Evolutionary conservation across 2,113 vertebrate species (phyloP), one percentile per base, ranked within the genome.

Genomic region (Empidonax alnorum): DNA sequence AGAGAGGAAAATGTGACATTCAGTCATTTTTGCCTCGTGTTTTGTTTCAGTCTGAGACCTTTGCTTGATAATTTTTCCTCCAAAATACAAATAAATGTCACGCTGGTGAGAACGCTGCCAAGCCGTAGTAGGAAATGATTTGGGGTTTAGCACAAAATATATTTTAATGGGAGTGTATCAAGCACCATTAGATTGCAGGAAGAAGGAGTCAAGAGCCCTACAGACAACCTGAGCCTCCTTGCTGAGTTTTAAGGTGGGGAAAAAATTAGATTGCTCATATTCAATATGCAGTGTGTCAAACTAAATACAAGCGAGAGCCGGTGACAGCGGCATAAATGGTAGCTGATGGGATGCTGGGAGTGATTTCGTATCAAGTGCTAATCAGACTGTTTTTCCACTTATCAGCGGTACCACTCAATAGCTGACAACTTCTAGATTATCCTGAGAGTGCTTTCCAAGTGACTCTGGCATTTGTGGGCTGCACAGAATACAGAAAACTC

Each of bases 361-460:
- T 68, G 67, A 87, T 94, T 93, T 91, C 87, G 24, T 52, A 84
- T 89, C 89, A 74, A 82, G 42, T 65, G 69, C 68, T 77, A 66
- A 85, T 92, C 88, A 91, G 62, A 2, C 49, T 88, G 69, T 37
- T 93, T 84, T 87, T 59, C 59, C 30, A 22, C 59, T 87, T 66
- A 44, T 7, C 82, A 79, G 73, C 6, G 1, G 67, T 24, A 49
- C 15, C 47, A 27, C 49, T 82, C 75, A 33, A 33, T 71, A 93
- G 69, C 61, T 92, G 90, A 77, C 71, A 90, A 56, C 78, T 91
- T 81, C 56, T 87, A 86, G 61, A 33, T 86, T 50, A 59, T 59
- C 88, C 24, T 15, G 33, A 63, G 58, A 10, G 37, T 86, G n/a
- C 7, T 91, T 88, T 67, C 30, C 73, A 53, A 62, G 16, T 55